Base-by-base conservation (phyloP, 1,140 invertebrate genomes). In the Prorops nasuta region DNA sequence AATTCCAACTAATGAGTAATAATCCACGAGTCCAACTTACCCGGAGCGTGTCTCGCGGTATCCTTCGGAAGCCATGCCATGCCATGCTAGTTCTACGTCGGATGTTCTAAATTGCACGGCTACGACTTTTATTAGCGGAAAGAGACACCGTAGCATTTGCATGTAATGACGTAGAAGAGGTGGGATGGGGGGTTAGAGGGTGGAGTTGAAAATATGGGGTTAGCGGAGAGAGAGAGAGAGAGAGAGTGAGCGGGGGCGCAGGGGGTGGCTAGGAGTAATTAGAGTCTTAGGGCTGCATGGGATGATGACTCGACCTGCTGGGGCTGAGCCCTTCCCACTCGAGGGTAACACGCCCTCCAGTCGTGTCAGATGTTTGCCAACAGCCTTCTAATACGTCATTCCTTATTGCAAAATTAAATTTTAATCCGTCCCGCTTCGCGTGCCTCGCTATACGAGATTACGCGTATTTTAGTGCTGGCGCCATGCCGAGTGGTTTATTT, bases 391-490 rank as follows among this genome's bases (percentile, higher is more conserved):
- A 75, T 74, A 72, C 70, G 71, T 75, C 67, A 71, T 71, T 66
- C 67, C 67, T 72, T 74, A 70, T 74, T 74, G 67, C 65, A 64
- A 67, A 72, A 77, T 76, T 74, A 75, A 76, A 77, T 68, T 76
- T 74, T 74, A 76, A 76, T 73, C 64, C 41, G 46, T 34, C 38
- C 21, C 38, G 20, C 17, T 53, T 45, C 36, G 15, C 16, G 10
- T 17, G 16, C 45, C 6, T 51, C 41, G 48, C 40, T 22, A 48
- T 43, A 60, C 60, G 51, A 65, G 68, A 73, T 72, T 68, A 67
- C 63, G 65, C 63, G 56, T 65, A 70, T 69, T 71, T 70, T 59
- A 51, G 54, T 58, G 56, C 57, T 71, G 65, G 57, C 66, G 52
- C 49, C 46, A 43, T 47, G 63, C 66, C 64, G 60, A 52, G 44